Evolutionary conservation across 2,113 vertebrate genomes (phyloP).

Genomic region (Alethe diademata): DNA sequence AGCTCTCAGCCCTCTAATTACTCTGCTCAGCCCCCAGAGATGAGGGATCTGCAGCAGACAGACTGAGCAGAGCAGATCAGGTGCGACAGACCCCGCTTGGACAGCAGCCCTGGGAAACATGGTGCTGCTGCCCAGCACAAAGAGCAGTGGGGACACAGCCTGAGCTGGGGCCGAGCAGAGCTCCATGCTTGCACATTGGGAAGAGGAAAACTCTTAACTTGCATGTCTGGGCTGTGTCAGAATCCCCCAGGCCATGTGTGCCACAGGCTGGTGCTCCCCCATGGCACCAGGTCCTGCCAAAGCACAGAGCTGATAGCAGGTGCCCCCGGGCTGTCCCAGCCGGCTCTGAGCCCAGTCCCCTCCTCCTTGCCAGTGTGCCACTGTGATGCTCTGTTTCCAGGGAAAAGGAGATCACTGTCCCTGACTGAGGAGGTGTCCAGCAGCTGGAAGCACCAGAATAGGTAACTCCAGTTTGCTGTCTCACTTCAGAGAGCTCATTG

Average conservation of each 20-base stretch:
- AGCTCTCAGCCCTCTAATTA: slow-evolving; percentile 46
- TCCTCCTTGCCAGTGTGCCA: accelerated
- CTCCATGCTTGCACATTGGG: neutral
- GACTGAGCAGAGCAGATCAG: slow-evolving; percentile 16
- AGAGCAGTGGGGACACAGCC: neutral
- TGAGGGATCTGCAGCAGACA: neutral
- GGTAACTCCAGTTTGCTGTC: neutral
- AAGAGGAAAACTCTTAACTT: neutral
- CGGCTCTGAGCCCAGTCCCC: neutral
- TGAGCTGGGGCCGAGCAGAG: neutral
- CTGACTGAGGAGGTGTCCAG: neutral
- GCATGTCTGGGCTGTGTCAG: neutral
- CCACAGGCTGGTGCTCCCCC: neutral
- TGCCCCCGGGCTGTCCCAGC: neutral
- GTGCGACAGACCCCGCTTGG: neutral
- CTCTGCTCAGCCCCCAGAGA: slow-evolving; percentile 16
- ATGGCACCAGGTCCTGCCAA: neutral
- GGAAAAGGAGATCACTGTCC: neutral
- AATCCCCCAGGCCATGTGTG: accelerated
- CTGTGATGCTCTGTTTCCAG: neutral
- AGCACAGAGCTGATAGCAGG: neutral
- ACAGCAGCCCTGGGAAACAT: neutral
- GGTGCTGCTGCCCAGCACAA: slow-evolving; percentile 5
- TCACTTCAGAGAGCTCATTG: neutral
- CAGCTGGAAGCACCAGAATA: neutral